Evolutionary conservation across 2,888 invertebrate species (phyloP).

Genomic region (Zelleria hepariella): DNA sequence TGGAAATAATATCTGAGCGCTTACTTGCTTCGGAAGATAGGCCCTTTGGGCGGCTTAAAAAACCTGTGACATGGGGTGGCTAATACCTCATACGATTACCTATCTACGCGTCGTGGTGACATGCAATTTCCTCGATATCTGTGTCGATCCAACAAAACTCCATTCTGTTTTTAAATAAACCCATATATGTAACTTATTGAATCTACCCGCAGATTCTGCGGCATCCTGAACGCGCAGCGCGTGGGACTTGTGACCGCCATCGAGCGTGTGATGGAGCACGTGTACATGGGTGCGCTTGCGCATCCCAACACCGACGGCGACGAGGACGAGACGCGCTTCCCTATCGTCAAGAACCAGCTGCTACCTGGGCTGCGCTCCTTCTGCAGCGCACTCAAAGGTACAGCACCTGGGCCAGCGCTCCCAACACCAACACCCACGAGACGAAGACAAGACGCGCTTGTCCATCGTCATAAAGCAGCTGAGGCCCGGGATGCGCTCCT

Average conservation of each 20-base stretch:
- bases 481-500: no score
- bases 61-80: no score
- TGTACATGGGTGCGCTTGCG: conserved; percentile 91
- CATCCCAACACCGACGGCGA: conserved; percentile 86
- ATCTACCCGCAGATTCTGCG: conserved; percentile 74
- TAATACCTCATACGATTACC: no score
- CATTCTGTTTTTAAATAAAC: background rate
- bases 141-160: background rate
- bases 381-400: conserved; percentile 91
- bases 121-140: no score
- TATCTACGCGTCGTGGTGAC: no score
- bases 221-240: conserved; percentile 82
- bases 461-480: no score
- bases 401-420: no score
- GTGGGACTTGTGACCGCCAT: conserved; percentile 89
- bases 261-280: conserved; percentile 88
- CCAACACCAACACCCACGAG: no score
- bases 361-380: conserved; percentile 88
- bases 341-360: conserved; percentile 86
- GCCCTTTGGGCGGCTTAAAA: no score
- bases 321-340: conserved; percentile 83
- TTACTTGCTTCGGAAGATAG: no score
- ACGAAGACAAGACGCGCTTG: no score
- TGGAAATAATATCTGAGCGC: no score
- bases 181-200: background rate